Evolutionary conservation across 2,888 invertebrate genomes (phyloP).

Genomic region (Eutolmus rufibarbis): DNA sequence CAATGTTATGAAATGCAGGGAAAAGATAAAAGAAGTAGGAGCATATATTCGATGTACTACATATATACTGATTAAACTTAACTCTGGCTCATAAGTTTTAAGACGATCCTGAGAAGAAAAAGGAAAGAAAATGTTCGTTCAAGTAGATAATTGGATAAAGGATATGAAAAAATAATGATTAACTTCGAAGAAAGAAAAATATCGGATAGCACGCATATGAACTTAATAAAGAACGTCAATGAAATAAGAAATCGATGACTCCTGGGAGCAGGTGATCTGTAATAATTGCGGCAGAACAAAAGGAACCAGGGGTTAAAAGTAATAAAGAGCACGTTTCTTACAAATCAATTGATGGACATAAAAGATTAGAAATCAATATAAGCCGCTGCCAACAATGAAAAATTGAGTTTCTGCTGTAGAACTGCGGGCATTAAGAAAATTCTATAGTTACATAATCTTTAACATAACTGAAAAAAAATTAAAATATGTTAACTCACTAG

Average conservation of each 20-base stretch:
- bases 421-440: neutral
- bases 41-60: neutral
- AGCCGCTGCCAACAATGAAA: neutral
- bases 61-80: neutral
- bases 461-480: too few species aligned
- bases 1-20: neutral
- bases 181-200: neutral
- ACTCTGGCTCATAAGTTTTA: neutral
- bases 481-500: too few species aligned
- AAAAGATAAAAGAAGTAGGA: neutral
- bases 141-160: neutral
- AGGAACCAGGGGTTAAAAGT: neutral
- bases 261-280: neutral
- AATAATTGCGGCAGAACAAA: neutral
- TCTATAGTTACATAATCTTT: too few species aligned
- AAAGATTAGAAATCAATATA: neutral
- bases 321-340: neutral
- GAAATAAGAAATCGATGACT: neutral
- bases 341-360: neutral
- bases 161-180: neutral
- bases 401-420: neutral
- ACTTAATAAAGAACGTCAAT: neutral
- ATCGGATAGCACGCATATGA: neutral
- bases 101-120: neutral
- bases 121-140: neutral